A percentile compares a stretch with the other conserved stretches of the same genome.
Evolutionary conservation across 2,113 vertebrate species (phyloP).

Genomic region (Carlito syrichta): DNA sequence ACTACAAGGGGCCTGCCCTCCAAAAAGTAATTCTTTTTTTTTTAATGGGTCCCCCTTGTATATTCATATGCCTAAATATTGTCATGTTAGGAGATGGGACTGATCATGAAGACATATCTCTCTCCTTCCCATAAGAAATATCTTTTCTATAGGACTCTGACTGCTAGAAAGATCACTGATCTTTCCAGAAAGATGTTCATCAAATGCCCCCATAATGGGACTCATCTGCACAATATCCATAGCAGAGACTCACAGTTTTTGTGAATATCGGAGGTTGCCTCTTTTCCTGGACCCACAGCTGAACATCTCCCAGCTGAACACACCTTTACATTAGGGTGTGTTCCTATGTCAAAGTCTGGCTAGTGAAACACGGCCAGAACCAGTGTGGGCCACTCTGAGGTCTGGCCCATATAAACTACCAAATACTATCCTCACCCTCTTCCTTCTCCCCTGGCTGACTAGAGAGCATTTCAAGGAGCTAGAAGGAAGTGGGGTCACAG

Average conservation of each 20-base stretch:
- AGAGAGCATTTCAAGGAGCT: background rate
- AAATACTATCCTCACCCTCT: background rate
- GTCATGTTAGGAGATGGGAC: background rate
- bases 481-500: background rate
- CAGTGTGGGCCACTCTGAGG: background rate
- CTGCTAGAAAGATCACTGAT: background rate
- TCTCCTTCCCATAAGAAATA: background rate
- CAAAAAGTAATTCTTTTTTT: too few species aligned
- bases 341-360: background rate
- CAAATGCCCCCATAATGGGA: background rate
- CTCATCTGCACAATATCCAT: background rate
- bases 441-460: background rate
- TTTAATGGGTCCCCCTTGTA: too few species aligned
- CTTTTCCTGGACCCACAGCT: background rate
- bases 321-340: rapidly evolving
- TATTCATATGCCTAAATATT: background rate
- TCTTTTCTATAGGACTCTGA: background rate
- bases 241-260: background rate
- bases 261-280: background rate
- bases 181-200: background rate
- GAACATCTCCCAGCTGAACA: background rate
- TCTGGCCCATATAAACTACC: background rate
- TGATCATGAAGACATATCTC: background rate
- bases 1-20: too few species aligned
- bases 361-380: too few species aligned